Conservation (phyloP, 2,888 invertebrate genomes). For the Drosophila longiperda region DNA sequence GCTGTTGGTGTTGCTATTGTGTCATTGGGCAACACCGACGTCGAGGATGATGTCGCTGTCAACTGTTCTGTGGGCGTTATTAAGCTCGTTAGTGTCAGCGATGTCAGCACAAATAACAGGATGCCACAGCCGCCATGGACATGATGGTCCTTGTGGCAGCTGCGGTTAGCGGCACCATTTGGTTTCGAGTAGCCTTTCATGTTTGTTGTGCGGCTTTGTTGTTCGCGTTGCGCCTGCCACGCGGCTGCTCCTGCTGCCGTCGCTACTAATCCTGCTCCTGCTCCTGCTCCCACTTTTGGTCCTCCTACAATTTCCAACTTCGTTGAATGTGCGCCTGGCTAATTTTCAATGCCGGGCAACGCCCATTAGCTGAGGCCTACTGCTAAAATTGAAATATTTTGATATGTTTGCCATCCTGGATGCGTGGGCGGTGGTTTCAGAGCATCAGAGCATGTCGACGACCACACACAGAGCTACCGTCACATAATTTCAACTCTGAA, state of each 20-base stretch:
- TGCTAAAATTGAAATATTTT: slow-evolving; percentile 70
- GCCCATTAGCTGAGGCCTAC: slow-evolving; percentile 45
- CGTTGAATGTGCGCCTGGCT: slow-evolving; percentile 35
- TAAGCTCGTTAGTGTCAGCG: slow-evolving; percentile 81
- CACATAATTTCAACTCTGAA: slow-evolving; percentile 56
- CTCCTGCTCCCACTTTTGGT: neutral
- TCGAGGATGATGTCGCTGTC: slow-evolving; percentile 51
- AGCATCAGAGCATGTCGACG: neutral
- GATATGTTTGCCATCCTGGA: slow-evolving; percentile 70
- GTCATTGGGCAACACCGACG: slow-evolving; percentile 17
- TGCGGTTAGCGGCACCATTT: slow-evolving; percentile 69
- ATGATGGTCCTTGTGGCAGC: slow-evolving; percentile 56
- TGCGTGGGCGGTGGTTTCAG: slow-evolving; percentile 20
- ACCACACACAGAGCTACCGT: slow-evolving; percentile 27
- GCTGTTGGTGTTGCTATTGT: slow-evolving; percentile 28
- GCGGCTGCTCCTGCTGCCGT: slow-evolving; percentile 1
- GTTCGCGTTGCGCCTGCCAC: slow-evolving; percentile 11
- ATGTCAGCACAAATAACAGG: slow-evolving; percentile 76
- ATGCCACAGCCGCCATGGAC: slow-evolving; percentile 60
- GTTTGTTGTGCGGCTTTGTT: slow-evolving; percentile 50
- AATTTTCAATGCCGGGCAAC: slow-evolving; percentile 57
- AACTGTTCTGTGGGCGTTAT: slow-evolving; percentile 74
- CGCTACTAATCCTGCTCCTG: slow-evolving; percentile 1
- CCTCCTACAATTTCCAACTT: slow-evolving; percentile 10
- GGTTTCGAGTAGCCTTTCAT: slow-evolving; percentile 72